Evolutionary conservation across 2,888 invertebrate species (phyloP), one percentile per base, ranked within the genome.

Genomic region (Urechis unicinctus): DNA sequence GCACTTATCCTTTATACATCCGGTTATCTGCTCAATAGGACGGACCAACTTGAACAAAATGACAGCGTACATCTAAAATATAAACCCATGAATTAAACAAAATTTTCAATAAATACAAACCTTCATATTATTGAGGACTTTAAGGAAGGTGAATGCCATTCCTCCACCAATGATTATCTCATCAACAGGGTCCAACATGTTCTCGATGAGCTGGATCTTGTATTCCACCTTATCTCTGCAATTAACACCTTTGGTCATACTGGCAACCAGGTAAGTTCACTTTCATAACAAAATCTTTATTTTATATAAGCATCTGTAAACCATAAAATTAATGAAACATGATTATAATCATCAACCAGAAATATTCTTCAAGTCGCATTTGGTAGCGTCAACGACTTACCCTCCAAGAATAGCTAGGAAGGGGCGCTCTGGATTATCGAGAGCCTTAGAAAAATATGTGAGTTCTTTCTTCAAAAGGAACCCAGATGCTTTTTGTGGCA

Each of bases 91-190:
- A 17, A 45, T 45, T 17, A 9, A 17, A 17, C 21, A 45, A 45
- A 13, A 25, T 52, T 24, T 24, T 1, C 13, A 28, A n/a, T 31
- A n/a, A 17, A 13, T 13, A 58, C 64, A 58, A 81, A 91, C 91
- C 81, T 89, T 84, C 91, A 97, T 95, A 60, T 86, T 86, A 70
- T 92, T 85, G 0, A 86, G 80, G 59, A 90, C 89, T 80, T 98
- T 99, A 4, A 97, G 83, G 82, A 99, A 99, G 54, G 98, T 99
- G 77, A 91, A 99, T 1, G 96, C 94, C 98, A 98, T 99, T 59
- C 98, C 98, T 56, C 98, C 98, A 31, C 94, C 96, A 74, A 99
- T 96, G 68, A 99, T 96, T 96, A 99, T 97, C 79, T 96, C 96
- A 76, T 97, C 87, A 0, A 99, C 97, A 82, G 96, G 96, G 76